Evolutionary conservation across 2,113 vertebrate species (phyloP).

Genomic region (Andinoacara biseriatus): DNA sequence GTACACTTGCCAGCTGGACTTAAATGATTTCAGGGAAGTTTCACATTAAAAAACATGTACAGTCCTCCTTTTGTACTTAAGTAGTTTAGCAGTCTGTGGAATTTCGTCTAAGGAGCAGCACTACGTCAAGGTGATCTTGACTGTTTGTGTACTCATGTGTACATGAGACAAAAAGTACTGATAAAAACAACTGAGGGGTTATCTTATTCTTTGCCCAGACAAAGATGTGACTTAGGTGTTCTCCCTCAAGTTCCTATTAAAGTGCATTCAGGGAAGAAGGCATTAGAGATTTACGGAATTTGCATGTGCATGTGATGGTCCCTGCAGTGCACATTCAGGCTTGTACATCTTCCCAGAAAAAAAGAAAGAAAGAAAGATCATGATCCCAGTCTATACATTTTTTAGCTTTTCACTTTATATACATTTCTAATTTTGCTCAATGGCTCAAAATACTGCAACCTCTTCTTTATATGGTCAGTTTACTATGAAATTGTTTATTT

Average conservation of each 20-base stretch:
- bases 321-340: slow-evolving; percentile 24
- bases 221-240: slow-evolving; percentile 1
- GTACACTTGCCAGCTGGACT: slow-evolving; percentile 28
- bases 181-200: slow-evolving; percentile 22
- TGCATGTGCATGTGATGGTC: slow-evolving; percentile 45
- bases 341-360: not conserved
- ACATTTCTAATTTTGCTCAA: slow-evolving; percentile 38
- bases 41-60: slow-evolving; percentile 45
- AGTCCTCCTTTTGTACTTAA: slow-evolving; percentile 28
- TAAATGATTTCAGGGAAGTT: slow-evolving; percentile 39
- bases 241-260: slow-evolving; percentile 33
- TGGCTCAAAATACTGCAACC: slow-evolving; percentile 15
- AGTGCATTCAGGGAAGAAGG: slow-evolving; percentile 36
- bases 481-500: slow-evolving; percentile 51
- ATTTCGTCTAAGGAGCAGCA: slow-evolving; percentile 29
- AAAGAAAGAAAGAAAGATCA: not conserved
- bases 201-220: slow-evolving; percentile 23
- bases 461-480: slow-evolving; percentile 49
- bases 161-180: not conserved
- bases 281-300: slow-evolving; percentile 39
- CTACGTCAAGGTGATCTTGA: slow-evolving; percentile 48
- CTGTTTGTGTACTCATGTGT: not conserved
- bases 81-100: slow-evolving; percentile 45
- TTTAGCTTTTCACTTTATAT: not conserved
- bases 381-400: not conserved